Conservation (phyloP, 2,113 vertebrate species). For the Gymnocephalus cernua region DNA sequence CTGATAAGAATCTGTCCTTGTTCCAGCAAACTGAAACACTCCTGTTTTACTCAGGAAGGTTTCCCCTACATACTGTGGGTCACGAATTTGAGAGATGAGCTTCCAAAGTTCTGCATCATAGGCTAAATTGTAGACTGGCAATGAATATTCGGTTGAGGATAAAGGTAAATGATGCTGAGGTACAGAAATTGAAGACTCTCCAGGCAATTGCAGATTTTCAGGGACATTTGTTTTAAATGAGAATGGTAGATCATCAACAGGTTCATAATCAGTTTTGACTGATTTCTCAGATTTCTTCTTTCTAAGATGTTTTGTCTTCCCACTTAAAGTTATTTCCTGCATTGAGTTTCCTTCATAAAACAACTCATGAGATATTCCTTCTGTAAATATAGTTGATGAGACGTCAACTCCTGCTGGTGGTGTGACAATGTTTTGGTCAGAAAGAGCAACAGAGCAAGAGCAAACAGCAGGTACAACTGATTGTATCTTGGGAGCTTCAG, state of each 20-base stretch:
- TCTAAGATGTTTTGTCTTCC: background rate
- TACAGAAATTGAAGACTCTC: slow-evolving; percentile 16
- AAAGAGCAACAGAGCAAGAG: too few species aligned
- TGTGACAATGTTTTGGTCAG: background rate
- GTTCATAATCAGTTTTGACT: background rate
- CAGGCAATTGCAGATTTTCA: slow-evolving; percentile 18
- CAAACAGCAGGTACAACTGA: background rate
- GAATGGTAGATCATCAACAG: background rate
- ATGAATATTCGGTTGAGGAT: background rate
- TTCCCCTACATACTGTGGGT: slow-evolving; percentile 78
- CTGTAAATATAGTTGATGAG: background rate
- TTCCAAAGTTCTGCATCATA: slow-evolving; percentile 61
- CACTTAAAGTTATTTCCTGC: background rate
- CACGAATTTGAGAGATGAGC: slow-evolving; percentile 74
- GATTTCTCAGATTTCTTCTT: slow-evolving; percentile 24
- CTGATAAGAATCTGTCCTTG: background rate
- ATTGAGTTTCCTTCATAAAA: background rate
- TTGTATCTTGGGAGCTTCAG: background rate
- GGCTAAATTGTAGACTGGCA: slow-evolving; percentile 29
- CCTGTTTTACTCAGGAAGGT: slow-evolving; percentile 41
- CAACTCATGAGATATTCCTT: background rate
- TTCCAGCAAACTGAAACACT: slow-evolving; percentile 28
- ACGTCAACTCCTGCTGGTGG: background rate
- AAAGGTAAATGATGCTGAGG: background rate
- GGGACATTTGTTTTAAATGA: background rate